A percentile compares a stretch with the other conserved stretches of the same genome.
Evolutionary conservation across 2,113 vertebrate species (phyloP).

Genomic region (Colinus virginianus): DNA sequence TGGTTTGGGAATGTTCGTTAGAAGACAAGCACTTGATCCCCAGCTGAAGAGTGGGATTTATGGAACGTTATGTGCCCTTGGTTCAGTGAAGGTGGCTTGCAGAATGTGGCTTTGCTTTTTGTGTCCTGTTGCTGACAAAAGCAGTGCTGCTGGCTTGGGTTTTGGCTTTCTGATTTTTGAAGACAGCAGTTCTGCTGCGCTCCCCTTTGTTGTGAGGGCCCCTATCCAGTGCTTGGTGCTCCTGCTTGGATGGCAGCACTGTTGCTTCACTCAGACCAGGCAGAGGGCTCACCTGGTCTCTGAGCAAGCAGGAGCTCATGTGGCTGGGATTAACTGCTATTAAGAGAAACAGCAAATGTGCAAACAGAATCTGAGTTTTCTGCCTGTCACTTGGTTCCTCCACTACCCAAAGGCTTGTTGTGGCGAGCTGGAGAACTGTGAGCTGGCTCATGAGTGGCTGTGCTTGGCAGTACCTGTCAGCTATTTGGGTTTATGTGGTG

Average conservation of each 20-base stretch:
- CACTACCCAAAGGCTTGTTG: fast-evolving
- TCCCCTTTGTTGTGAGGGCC: background rate
- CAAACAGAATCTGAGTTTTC: fast-evolving
- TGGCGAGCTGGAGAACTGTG: background rate
- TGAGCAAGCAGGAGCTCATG: background rate
- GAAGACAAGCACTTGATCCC: background rate
- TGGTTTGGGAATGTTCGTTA: background rate
- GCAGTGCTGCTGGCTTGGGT: background rate
- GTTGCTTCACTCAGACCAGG: fast-evolving
- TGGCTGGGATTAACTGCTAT: background rate
- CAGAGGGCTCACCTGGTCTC: background rate
- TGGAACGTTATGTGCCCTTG: background rate
- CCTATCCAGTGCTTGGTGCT: background rate
- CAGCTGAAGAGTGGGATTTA: background rate
- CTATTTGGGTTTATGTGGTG: fast-evolving
- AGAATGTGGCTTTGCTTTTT: background rate
- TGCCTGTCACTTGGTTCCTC: background rate
- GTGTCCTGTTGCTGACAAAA: background rate
- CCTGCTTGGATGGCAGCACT: fast-evolving
- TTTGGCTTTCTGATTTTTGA: background rate
- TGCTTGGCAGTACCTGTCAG: background rate
- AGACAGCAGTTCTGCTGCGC: background rate
- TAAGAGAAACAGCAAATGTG: background rate
- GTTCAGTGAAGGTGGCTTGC: background rate
- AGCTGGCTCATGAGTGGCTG: fast-evolving